Evolutionary conservation across 2,888 invertebrate genomes (phyloP).

Genomic region (Syrphus vitripennis): DNA sequence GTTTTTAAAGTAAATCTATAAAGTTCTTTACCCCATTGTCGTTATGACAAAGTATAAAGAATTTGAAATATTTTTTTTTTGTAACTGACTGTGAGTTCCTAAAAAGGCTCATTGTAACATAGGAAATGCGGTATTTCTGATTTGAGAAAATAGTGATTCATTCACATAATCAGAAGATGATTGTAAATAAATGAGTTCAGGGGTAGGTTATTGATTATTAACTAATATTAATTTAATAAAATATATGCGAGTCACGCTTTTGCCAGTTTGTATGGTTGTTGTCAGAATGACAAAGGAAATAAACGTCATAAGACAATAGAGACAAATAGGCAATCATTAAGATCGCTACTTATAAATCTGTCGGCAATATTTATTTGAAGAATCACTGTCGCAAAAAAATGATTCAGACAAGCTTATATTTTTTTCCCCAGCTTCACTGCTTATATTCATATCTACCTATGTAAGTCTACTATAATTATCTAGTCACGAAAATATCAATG

Average conservation of each 20-base stretch:
- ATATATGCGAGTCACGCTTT: neutral
- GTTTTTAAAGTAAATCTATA: no score
- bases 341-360: slow-evolving; percentile 19
- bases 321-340: neutral
- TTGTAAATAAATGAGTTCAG: slow-evolving; percentile 1
- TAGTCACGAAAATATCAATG: neutral
- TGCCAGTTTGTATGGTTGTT: no score
- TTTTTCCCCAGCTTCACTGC: neutral
- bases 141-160: no score
- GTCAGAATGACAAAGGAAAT: slow-evolving; percentile 1
- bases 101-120: no score
- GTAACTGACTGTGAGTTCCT: no score
- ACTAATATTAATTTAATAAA: neutral
- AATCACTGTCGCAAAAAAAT: neutral
- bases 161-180: no score
- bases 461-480: neutral
- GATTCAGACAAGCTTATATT: neutral
- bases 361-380: slow-evolving; percentile 16
- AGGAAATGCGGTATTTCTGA: no score
- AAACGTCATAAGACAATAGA: neutral
- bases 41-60: no score
- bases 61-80: no score
- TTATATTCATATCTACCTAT: neutral
- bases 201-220: neutral
- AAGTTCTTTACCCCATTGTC: no score